Conservation (phyloP, 2,888 invertebrate species). For the Plusia festucae region DNA sequence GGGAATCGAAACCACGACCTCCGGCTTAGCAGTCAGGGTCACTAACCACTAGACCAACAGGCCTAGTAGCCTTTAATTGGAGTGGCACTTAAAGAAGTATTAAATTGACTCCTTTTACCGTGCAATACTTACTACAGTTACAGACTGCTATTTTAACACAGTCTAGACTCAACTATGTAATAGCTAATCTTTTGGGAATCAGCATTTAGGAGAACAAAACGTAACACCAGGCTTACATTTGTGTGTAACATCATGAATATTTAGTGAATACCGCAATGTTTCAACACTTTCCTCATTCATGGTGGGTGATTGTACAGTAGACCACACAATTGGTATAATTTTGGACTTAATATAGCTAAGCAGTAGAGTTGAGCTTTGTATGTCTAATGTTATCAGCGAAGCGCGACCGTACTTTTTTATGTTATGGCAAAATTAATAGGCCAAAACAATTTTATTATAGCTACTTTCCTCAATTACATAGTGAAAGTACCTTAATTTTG, state of each 20-base stretch:
- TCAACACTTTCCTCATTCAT: constrained; percentile 56
- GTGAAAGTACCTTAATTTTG: constrained; percentile 1
- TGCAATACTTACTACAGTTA: too few species aligned
- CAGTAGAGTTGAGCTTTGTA: neutral
- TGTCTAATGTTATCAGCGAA: neutral
- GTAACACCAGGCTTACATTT: constrained; percentile 44
- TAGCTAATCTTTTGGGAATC: constrained; percentile 35
- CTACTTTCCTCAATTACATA: neutral
- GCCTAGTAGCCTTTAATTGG: too few species aligned
- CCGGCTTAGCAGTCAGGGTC: too few species aligned
- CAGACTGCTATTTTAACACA: neutral
- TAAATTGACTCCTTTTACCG: too few species aligned
- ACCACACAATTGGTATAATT: neutral
- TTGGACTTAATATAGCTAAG: neutral
- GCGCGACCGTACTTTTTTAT: neutral
- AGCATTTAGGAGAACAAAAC: constrained; percentile 49
- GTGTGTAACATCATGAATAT: constrained; percentile 62
- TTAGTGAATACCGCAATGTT: constrained; percentile 61
- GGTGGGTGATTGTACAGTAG: constrained; percentile 36
- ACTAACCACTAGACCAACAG: too few species aligned
- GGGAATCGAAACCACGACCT: too few species aligned
- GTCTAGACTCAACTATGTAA: constrained; percentile 43
- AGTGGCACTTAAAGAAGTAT: too few species aligned
- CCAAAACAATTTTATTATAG: neutral
- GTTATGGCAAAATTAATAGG: constrained; percentile 1